These are phyloP conservation scores for Bombus affinis DNA, from an alignment of 1,140 invertebrate species.

Conservation along the genomic window DNA sequence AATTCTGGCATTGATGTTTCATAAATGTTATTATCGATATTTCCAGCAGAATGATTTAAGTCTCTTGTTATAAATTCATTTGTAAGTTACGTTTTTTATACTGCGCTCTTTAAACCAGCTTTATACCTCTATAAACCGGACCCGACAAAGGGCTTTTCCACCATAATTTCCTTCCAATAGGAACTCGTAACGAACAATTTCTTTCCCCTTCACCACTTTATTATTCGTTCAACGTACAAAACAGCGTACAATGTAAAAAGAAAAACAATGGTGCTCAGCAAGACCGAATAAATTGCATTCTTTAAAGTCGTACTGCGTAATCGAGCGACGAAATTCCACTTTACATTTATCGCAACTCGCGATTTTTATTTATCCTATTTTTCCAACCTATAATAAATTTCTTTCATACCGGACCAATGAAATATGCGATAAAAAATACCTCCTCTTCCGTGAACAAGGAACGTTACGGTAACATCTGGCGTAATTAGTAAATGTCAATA, in stretches of 20 bases:
- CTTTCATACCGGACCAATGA: no score
- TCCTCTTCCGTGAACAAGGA: not conserved
- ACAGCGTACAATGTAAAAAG: not conserved
- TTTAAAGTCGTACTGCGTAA: not conserved
- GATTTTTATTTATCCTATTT: not conserved
- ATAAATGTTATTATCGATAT: not conserved
- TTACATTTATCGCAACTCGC: not conserved
- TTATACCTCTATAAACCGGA: conserved; percentile 25
- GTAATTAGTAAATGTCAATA: not conserved
- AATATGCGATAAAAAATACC: not conserved
- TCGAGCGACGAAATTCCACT: not conserved
- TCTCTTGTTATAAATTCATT: not conserved
- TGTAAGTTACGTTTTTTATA: not conserved
- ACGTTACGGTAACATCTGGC: not conserved
- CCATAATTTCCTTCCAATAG: conserved; percentile 12
- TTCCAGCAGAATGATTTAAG: no score
- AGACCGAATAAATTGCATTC: not conserved
- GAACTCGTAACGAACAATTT: conserved; percentile 20
- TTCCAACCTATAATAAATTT: not conserved
- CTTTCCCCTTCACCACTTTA: not conserved
- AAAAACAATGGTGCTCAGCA: no score
- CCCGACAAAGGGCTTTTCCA: not conserved
- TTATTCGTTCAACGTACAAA: not conserved
- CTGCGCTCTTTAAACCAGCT: not conserved
- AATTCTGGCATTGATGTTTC: not conserved